phyloP scores from a whole-genome alignment of 1,140 invertebrate species.

The Tribolium madens region DNA sequence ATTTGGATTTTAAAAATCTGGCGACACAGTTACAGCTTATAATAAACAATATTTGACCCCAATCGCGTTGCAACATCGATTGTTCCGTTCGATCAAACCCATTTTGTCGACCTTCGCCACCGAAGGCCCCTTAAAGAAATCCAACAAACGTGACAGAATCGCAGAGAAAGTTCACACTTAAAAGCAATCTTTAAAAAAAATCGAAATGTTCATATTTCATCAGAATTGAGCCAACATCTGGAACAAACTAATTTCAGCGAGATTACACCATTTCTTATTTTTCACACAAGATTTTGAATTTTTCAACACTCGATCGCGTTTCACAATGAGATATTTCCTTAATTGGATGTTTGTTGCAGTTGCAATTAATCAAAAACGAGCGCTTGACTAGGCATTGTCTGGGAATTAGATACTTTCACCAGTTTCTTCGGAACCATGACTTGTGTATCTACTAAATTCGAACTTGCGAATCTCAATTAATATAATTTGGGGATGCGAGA shows the following conservation, averaged over 20 bases:
- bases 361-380: neutral
- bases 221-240: slow-evolving; percentile 11
- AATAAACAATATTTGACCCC: neutral
- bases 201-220: slow-evolving; percentile 18
- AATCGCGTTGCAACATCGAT: neutral
- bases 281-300: slow-evolving; percentile 14
- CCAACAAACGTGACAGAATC: slow-evolving; percentile 7
- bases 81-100: neutral
- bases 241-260: neutral
- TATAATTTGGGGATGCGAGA: neutral
- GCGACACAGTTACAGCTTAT: neutral
- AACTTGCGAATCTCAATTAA: neutral
- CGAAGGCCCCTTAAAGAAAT: neutral
- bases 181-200: neutral
- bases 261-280: slow-evolving; percentile 8
- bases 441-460: neutral
- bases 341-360: neutral
- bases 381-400: neutral
- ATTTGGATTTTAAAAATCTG: neutral
- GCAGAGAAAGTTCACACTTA: slow-evolving; percentile 2
- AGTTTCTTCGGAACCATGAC: neutral
- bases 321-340: neutral
- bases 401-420: neutral
- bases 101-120: neutral
- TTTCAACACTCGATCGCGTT: neutral